Percentiles rank a stretch among this genome's conserved stretches.
phyloP scores from a whole-genome alignment of 64 coral and sea anemone species.

The Dendrophyllia cribrosa region DNA sequence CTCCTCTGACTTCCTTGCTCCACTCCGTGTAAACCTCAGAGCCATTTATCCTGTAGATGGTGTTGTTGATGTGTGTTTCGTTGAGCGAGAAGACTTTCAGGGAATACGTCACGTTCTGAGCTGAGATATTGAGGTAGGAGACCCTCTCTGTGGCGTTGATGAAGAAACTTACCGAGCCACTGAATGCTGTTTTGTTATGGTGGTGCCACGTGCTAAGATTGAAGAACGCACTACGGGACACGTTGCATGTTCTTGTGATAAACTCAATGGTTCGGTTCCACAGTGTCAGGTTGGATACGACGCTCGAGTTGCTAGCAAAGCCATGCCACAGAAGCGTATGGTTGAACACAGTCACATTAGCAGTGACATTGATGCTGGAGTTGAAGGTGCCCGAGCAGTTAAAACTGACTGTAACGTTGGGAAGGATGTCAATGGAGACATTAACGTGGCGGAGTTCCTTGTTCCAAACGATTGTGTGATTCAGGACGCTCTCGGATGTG shows the following conservation, averaged over 20 bases:
- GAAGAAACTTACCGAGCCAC: slow-evolving; percentile 65
- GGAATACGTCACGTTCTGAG: slow-evolving; percentile 57
- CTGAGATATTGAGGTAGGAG: slow-evolving; percentile 62
- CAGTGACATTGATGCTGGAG: slow-evolving; percentile 49
- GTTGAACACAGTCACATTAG: slow-evolving; percentile 64
- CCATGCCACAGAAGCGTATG: slow-evolving; percentile 69
- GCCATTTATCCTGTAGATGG: slow-evolving; percentile 72
- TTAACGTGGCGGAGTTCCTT: slow-evolving; percentile 44
- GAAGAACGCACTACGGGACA: slow-evolving; percentile 46
- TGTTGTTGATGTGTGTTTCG: slow-evolving; percentile 60
- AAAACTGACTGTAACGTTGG: slow-evolving; percentile 48
- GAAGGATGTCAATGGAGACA: slow-evolving; percentile 64
- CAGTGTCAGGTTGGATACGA: slow-evolving; percentile 73
- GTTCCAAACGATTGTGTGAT: slow-evolving; percentile 56
- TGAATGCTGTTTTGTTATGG: slow-evolving; percentile 68
- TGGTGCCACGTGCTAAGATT: slow-evolving; percentile 87
- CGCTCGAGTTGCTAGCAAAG: slow-evolving; percentile 44
- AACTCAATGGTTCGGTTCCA: slow-evolving; percentile 81
- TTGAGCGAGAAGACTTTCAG: slow-evolving; percentile 65
- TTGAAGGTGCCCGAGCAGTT: slow-evolving; percentile 84
- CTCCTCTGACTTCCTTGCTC: slow-evolving; percentile 60
- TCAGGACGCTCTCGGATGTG: slow-evolving; percentile 52
- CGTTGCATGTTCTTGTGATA: slow-evolving; percentile 72
- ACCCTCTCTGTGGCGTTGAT: slow-evolving; percentile 65
- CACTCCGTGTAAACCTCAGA: slow-evolving; percentile 68